These are phyloP conservation scores for Ditula angustiorana DNA, from an alignment of 2,888 invertebrate genomes.

Conservation along the genomic window DNA sequence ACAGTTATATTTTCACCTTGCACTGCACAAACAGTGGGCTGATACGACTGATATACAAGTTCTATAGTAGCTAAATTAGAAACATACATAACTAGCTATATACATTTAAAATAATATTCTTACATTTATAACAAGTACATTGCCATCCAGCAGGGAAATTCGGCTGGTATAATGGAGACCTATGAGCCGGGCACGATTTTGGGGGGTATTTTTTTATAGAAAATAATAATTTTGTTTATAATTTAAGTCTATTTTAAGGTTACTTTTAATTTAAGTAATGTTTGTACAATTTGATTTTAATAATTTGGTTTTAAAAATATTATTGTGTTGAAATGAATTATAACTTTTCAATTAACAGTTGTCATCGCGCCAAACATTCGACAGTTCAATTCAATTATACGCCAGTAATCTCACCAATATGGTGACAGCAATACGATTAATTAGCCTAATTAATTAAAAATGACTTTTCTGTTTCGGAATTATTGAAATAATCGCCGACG, in stretches of 20 bases:
- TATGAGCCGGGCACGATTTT: no score
- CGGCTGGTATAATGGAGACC: no score
- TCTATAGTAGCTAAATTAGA: not conserved
- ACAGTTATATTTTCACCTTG: not conserved
- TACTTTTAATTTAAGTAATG: no score
- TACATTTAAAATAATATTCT: no score
- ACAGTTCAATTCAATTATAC: conserved; percentile 10
- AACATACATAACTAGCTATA: no score
- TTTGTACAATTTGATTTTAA: no score
- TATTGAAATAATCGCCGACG: not conserved
- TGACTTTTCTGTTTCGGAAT: not conserved
- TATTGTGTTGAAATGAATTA: conserved; percentile 12
- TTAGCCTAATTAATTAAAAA: conserved; percentile 4
- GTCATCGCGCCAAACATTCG: conserved; percentile 18
- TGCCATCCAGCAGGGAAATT: no score
- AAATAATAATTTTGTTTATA: no score
- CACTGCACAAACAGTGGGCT: not conserved
- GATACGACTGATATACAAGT: not conserved
- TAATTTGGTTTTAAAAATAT: no score
- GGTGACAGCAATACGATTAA: not conserved
- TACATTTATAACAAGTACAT: no score
- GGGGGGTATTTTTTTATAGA: no score
- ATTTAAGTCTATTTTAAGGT: no score
- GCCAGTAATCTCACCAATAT: not conserved
- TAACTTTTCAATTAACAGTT: conserved; percentile 25